A percentile compares a stretch with the other conserved stretches of the same genome.
phyloP scores from a whole-genome alignment of 2,797 vertebrate genomes.

The Parotocinclus haroldoi region DNA sequence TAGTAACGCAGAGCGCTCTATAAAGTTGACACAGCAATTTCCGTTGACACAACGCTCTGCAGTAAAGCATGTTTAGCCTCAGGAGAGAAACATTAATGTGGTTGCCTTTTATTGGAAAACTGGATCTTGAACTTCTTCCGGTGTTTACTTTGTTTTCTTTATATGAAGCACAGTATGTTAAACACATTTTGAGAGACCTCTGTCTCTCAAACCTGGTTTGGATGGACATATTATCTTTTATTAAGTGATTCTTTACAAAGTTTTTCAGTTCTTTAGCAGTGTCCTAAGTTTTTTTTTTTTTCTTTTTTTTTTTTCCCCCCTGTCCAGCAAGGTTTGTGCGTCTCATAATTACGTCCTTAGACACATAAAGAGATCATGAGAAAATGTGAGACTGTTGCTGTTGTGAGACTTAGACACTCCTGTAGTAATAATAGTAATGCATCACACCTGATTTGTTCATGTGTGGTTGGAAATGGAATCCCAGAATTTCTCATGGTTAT shows the following conservation, averaged over 20 bases:
- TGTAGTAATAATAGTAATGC: too few relatives aligned
- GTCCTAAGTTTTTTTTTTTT: background rate
- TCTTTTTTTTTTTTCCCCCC: too few relatives aligned
- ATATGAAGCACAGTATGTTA: slow-evolving; percentile 21
- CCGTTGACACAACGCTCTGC: slow-evolving; percentile 20
- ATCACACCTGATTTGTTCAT: background rate
- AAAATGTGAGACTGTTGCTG: too few relatives aligned
- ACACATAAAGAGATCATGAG: too few relatives aligned
- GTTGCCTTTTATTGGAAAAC: slow-evolving; percentile 54
- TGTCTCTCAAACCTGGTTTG: slow-evolving; percentile 4
- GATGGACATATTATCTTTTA: background rate
- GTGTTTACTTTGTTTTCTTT: too few relatives aligned
- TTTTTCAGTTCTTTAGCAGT: background rate
- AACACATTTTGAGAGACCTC: slow-evolving; percentile 6
- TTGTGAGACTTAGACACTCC: too few relatives aligned
- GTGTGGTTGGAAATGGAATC: slow-evolving; percentile 21
- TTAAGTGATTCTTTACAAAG: background rate
- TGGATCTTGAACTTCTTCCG: too few relatives aligned
- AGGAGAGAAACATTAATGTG: slow-evolving; percentile 45
- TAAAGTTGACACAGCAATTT: slow-evolving; percentile 36
- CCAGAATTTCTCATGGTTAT: too few relatives aligned
- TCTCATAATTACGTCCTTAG: too few relatives aligned
- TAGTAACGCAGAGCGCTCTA: background rate
- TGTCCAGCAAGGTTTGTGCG: background rate
- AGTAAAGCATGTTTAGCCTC: slow-evolving; percentile 19